A percentile compares a stretch with the other conserved stretches of the same genome.
Conservation (phyloP, 2,797 vertebrate genomes). For the Pangasius krempfi region DNA sequence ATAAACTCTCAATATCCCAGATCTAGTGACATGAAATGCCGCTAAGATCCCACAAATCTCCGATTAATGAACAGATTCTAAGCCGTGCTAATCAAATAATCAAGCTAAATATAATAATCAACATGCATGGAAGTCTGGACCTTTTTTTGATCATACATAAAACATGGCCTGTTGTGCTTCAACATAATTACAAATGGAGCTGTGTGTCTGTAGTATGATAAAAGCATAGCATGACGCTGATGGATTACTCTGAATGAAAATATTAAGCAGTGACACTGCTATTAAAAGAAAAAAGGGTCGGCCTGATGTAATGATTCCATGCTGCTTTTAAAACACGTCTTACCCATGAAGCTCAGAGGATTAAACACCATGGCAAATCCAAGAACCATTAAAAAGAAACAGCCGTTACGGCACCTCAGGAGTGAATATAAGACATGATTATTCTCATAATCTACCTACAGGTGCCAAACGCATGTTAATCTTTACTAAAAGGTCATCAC, state of each 20-base stretch:
- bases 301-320: neutral
- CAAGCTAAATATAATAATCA: neutral
- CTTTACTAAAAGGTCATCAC: slow-evolving; percentile 29
- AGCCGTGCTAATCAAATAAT: neutral
- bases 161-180: neutral
- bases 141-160: neutral
- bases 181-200: neutral
- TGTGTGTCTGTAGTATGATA: neutral
- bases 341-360: neutral
- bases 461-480: slow-evolving; percentile 16
- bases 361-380: neutral
- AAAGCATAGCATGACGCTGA: neutral
- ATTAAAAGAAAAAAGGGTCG: neutral
- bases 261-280: neutral
- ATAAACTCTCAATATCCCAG: too few species aligned
- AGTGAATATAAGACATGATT: neutral
- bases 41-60: neutral
- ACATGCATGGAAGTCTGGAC: neutral
- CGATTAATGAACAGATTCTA: neutral
- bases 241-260: neutral
- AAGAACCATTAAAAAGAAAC: neutral
- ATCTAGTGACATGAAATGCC: neutral
- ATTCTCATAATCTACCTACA: slow-evolving; percentile 31
- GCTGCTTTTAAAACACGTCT: neutral
- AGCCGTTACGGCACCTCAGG: neutral